Evolutionary conservation across 2,888 invertebrate genomes (phyloP).

Genomic region (Sminthurides aquaticus): DNA sequence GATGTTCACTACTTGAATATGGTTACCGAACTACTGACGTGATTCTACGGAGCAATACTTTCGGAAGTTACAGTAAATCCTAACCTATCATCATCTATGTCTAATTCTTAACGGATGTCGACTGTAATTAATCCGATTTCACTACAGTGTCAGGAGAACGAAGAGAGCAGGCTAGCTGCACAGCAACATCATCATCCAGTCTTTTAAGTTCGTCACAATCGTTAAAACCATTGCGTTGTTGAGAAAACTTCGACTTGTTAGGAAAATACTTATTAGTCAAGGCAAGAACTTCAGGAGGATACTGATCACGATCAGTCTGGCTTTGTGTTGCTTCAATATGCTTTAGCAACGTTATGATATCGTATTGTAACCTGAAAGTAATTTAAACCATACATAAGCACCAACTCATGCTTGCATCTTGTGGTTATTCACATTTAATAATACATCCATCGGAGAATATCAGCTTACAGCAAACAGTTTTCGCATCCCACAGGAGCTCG

Average conservation of each 20-base stretch:
- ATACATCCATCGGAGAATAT: not conserved
- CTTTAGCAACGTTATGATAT: constrained; percentile 34
- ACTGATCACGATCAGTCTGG: constrained; percentile 22
- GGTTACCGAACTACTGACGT: too few relatives aligned
- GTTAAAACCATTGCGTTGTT: too few relatives aligned
- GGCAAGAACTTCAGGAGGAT: constrained; percentile 32
- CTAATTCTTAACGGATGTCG: too few relatives aligned
- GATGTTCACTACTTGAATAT: too few relatives aligned
- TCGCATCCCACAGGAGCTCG: constrained; percentile 12
- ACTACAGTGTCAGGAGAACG: too few relatives aligned
- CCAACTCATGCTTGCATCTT: not conserved
- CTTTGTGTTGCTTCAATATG: constrained; percentile 29
- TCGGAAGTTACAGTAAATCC: too few relatives aligned
- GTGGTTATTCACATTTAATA: not conserved
- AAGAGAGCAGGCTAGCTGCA: too few relatives aligned
- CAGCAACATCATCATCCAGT: too few relatives aligned
- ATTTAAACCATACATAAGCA: not conserved
- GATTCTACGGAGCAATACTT: too few relatives aligned
- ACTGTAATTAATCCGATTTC: too few relatives aligned
- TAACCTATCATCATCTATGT: too few relatives aligned
- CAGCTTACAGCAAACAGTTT: constrained; percentile 26
- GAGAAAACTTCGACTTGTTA: constrained; percentile 8
- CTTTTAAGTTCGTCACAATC: too few relatives aligned
- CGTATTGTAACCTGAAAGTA: constrained; percentile 21
- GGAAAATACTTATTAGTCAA: constrained; percentile 32